A percentile compares a stretch with the other conserved stretches of the same genome.
Evolutionary conservation across 2,797 vertebrate genomes (phyloP).

Genomic region (Tragopan temminckii): DNA sequence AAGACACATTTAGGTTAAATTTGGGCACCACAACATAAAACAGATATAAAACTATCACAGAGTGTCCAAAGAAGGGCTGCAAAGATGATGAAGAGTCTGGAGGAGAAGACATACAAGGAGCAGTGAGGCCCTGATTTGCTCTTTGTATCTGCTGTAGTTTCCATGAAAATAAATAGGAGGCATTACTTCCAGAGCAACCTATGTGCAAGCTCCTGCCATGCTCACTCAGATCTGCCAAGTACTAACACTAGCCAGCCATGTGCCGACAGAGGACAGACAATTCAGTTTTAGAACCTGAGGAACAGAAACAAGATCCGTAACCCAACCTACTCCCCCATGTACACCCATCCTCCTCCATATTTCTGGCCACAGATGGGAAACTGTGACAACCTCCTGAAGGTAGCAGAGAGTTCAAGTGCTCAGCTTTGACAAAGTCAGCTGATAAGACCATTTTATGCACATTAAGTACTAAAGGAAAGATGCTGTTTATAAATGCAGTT

Average conservation of each 20-base stretch:
- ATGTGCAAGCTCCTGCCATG: neutral
- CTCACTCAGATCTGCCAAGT: neutral
- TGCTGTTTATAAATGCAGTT: neutral
- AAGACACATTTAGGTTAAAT: conserved; percentile 13
- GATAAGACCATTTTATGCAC: neutral
- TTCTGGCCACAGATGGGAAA: neutral
- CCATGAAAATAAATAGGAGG: too few species aligned
- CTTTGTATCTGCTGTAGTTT: too few species aligned
- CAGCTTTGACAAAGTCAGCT: neutral
- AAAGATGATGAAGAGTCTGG: neutral
- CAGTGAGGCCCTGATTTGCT: neutral
- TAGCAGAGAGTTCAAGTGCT: fast-evolving
- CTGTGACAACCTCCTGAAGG: fast-evolving
- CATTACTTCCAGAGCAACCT: too few species aligned
- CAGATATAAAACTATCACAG: neutral
- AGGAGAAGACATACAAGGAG: neutral
- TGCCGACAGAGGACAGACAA: neutral
- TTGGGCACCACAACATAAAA: neutral
- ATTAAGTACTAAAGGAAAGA: neutral
- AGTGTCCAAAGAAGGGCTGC: neutral
- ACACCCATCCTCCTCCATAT: neutral
- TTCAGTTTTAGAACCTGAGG: neutral
- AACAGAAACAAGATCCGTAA: neutral
- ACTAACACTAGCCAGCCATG: neutral
- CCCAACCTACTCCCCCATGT: neutral